Evolutionary conservation across 2,888 invertebrate genomes (phyloP).

Genomic region (Melieria picta): DNA sequence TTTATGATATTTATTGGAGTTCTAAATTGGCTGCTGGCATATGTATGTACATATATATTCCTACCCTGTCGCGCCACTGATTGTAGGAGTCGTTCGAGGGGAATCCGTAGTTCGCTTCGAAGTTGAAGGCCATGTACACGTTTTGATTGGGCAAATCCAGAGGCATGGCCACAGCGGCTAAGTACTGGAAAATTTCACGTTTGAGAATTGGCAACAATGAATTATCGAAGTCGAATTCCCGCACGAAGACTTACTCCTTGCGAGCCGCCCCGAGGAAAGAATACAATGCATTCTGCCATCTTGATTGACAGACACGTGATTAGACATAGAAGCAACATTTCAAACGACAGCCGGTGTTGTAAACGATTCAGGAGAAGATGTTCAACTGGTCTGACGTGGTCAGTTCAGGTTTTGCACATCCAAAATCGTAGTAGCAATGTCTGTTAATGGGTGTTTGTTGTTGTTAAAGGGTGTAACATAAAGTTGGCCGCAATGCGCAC

Average conservation of each 20-base stretch:
- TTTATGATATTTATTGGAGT: neutral
- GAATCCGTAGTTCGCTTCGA: slow-evolving; percentile 75
- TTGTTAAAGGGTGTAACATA: no score
- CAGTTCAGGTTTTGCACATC: no score
- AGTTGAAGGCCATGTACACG: slow-evolving; percentile 79
- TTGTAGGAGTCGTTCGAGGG: slow-evolving; percentile 71
- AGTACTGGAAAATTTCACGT: slow-evolving; percentile 68
- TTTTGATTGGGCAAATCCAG: slow-evolving; percentile 75
- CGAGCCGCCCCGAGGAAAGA: slow-evolving; percentile 55
- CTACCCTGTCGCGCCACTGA: slow-evolving; percentile 70
- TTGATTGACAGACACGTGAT: neutral
- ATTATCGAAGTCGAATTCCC: neutral
- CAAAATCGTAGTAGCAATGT: no score
- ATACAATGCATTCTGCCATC: slow-evolving; percentile 40
- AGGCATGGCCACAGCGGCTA: slow-evolving; percentile 77
- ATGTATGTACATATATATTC: slow-evolving; percentile 36
- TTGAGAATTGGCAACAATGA: slow-evolving; percentile 3
- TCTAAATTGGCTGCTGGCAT: neutral
- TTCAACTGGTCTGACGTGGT: no score
- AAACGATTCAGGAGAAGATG: no score
- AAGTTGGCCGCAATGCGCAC: no score
- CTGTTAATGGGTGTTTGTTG: no score
- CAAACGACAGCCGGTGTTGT: no score
- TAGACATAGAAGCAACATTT: no score
- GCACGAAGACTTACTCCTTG: slow-evolving; percentile 50